Conservation (phyloP, 1,140 invertebrate species). For the Brachionus paranguensis region DNA sequence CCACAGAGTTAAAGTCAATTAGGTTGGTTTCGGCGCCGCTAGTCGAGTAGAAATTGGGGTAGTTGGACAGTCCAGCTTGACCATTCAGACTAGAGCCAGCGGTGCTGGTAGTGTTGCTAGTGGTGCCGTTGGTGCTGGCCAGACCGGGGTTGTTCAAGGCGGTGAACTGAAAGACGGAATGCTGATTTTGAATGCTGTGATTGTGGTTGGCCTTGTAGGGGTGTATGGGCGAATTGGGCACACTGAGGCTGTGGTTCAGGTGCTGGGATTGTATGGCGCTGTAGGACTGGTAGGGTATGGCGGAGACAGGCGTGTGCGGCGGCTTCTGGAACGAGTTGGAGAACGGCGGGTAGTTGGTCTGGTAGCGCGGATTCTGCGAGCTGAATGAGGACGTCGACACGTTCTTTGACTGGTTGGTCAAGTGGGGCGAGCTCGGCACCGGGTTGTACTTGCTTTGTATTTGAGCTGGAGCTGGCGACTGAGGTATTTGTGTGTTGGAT, state of each 20-base stretch:
- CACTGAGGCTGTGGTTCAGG: not conserved
- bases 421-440: not conserved
- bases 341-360: not conserved
- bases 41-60: not conserved
- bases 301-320: not conserved
- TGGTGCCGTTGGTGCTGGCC: not conserved
- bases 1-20: not conserved
- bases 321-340: not conserved
- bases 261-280: not conserved
- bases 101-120: not conserved
- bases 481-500: constrained; percentile 10
- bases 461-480: not conserved
- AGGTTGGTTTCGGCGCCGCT: too few species aligned
- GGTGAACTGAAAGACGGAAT: constrained; percentile 19
- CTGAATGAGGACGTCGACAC: not conserved
- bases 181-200: not conserved
- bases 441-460: not conserved
- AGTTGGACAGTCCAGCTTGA: not conserved
- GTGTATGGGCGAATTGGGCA: not conserved
- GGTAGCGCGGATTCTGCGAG: not conserved
- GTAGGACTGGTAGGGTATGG: constrained; percentile 11
- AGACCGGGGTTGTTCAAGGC: not conserved
- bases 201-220: not conserved
- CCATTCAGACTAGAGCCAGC: too few species aligned
- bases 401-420: not conserved